A percentile compares a stretch with the other conserved stretches of the same genome.
These are phyloP conservation scores for Caenorhabditis sp. DNA, from an alignment of 2,888 invertebrate genomes.

Conservation along the genomic window DNA sequence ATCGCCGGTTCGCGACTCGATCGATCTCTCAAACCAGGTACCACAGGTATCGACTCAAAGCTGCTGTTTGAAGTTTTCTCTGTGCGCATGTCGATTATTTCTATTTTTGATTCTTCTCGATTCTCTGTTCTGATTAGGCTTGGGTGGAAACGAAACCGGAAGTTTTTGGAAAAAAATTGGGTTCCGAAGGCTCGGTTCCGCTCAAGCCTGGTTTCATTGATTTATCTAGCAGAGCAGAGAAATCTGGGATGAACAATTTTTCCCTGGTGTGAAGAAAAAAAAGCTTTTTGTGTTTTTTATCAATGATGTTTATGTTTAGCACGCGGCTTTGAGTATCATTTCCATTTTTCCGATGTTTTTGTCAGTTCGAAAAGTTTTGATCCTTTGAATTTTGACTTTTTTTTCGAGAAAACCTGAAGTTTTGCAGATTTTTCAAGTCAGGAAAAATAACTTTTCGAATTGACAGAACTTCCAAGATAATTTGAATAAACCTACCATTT, in stretches of 20 bases:
- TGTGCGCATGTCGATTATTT: too few species aligned
- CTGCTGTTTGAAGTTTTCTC: slow-evolving; percentile 3
- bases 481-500: not conserved
- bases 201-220: too few species aligned
- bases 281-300: not conserved
- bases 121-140: too few species aligned
- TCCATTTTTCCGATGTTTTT: not conserved
- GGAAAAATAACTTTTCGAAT: too few species aligned
- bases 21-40: slow-evolving; percentile 40
- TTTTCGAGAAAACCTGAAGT: too few species aligned
- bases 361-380: not conserved
- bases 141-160: too few species aligned
- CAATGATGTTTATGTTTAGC: not conserved
- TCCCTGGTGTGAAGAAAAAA: too few species aligned
- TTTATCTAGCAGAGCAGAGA: too few species aligned
- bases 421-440: too few species aligned
- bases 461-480: not conserved
- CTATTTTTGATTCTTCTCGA: too few species aligned
- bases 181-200: too few species aligned
- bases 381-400: not conserved
- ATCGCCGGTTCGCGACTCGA: slow-evolving; percentile 36
- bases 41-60: slow-evolving; percentile 44
- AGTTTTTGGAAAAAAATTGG: too few species aligned
- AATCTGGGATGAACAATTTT: not conserved
- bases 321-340: not conserved